These are phyloP conservation scores for Anseranas semipalmata DNA, from an alignment of 2,113 vertebrate species.

Conservation along the genomic window DNA sequence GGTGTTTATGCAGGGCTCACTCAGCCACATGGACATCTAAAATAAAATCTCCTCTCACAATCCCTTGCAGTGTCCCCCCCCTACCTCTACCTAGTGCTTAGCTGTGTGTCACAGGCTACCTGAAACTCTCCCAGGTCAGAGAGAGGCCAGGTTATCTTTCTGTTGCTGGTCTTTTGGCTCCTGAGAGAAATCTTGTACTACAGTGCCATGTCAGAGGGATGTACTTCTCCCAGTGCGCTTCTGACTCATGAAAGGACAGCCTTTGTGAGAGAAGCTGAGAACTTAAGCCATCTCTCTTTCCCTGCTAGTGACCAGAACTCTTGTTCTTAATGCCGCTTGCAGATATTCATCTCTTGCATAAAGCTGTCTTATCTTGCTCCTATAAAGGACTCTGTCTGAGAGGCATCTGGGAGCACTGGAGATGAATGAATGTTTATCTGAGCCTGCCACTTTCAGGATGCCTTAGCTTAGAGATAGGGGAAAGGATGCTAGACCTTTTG, in stretches of 20 bases:
- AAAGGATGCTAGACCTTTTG: not conserved
- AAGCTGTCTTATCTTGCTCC: constrained; percentile 13
- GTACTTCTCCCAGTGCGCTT: accelerated
- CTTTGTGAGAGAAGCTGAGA: not conserved
- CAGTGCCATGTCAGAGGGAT: not conserved
- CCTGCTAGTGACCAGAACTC: not conserved
- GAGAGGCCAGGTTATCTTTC: not conserved
- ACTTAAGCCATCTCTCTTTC: not conserved
- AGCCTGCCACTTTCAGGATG: not conserved
- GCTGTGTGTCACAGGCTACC: not conserved
- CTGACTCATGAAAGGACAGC: not conserved
- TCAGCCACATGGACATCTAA: not conserved
- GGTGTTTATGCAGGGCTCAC: not conserved
- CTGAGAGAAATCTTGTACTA: not conserved
- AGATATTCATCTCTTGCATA: not conserved
- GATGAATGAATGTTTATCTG: constrained; percentile 24
- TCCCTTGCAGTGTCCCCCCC: not conserved
- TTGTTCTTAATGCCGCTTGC: not conserved
- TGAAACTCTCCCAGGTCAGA: not conserved
- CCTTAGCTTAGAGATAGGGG: not conserved
- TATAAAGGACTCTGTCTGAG: not conserved
- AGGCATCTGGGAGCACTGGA: not conserved
- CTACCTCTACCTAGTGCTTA: not conserved
- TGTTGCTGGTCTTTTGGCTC: not conserved
- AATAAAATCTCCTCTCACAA: not conserved